phyloP scores from a whole-genome alignment of 2,113 vertebrate genomes.

The Carettochelys insculpta region DNA sequence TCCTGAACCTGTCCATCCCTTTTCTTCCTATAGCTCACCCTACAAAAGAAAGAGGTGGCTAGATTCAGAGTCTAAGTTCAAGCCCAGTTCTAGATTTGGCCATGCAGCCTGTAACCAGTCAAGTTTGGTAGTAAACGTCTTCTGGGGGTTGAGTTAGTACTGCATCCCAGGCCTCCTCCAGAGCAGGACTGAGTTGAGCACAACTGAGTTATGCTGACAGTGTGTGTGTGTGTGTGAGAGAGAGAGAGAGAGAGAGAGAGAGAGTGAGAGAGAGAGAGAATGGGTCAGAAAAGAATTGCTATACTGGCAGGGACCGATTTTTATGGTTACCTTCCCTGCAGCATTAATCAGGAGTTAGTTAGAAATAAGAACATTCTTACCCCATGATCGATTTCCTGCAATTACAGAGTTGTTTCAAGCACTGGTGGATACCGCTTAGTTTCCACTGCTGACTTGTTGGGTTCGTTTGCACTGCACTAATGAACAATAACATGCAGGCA shows the following conservation, averaged over 20 bases:
- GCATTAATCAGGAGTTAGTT: background rate
- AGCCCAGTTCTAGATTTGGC: background rate
- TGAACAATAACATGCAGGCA: background rate
- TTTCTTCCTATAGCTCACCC: background rate
- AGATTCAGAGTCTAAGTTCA: background rate
- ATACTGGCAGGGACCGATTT: too few species aligned
- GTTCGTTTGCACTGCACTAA: background rate
- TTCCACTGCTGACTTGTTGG: background rate
- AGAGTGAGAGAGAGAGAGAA: too few species aligned
- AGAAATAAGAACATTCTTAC: background rate
- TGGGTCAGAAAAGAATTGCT: background rate
- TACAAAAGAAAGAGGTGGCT: background rate
- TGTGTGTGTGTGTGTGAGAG: background rate
- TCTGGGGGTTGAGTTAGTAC: background rate
- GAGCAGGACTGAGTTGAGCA: background rate
- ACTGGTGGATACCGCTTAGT: background rate
- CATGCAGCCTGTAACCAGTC: fast-evolving
- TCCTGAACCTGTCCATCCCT: background rate
- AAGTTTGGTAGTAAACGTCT: background rate
- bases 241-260: too few species aligned
- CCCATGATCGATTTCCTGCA: background rate
- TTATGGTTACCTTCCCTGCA: background rate
- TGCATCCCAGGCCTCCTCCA: fast-evolving
- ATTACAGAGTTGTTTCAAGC: background rate
- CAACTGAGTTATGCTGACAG: background rate